These are phyloP conservation scores for Tryphoninae sp. DNA, from an alignment of 2,888 invertebrate genomes.

Conservation along the genomic window DNA sequence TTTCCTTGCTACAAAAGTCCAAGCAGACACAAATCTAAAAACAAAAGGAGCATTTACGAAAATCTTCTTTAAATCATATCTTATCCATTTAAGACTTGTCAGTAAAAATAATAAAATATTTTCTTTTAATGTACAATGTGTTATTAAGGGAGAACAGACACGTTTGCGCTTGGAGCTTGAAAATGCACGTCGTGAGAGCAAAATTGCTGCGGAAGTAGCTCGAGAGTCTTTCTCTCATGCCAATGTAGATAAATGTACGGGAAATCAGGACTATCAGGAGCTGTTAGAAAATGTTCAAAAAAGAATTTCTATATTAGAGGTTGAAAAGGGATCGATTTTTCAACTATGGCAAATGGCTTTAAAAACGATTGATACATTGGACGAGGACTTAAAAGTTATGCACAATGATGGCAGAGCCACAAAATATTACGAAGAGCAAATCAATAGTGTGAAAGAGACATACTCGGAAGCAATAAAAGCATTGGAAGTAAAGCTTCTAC, in stretches of 20 bases:
- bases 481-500: conserved; percentile 83
- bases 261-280: conserved; percentile 61
- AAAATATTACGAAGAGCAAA: conserved; percentile 74
- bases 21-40: conserved; percentile 17
- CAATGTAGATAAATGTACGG: conserved; percentile 67
- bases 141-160: conserved; percentile 74
- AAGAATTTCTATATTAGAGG: conserved; percentile 73
- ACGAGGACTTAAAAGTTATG: conserved; percentile 85
- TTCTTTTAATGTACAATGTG: background rate
- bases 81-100: background rate
- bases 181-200: conserved; percentile 69
- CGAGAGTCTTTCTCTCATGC: conserved; percentile 68
- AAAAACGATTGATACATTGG: conserved; percentile 86
- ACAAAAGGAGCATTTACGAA: conserved; percentile 6
- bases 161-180: conserved; percentile 73
- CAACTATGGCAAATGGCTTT: conserved; percentile 87
- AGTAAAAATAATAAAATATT: too few relatives aligned
- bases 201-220: conserved; percentile 67
- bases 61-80: conserved; percentile 11
- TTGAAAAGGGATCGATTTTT: conserved; percentile 86
- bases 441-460: conserved; percentile 79
- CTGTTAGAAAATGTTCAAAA: conserved; percentile 74
- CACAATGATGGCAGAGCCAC: conserved; percentile 66
- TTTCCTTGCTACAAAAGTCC: background rate
- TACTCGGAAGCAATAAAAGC: conserved; percentile 83